Evolutionary conservation across 2,888 invertebrate genomes (phyloP).

Genomic region (Parthenolecanium corni): DNA sequence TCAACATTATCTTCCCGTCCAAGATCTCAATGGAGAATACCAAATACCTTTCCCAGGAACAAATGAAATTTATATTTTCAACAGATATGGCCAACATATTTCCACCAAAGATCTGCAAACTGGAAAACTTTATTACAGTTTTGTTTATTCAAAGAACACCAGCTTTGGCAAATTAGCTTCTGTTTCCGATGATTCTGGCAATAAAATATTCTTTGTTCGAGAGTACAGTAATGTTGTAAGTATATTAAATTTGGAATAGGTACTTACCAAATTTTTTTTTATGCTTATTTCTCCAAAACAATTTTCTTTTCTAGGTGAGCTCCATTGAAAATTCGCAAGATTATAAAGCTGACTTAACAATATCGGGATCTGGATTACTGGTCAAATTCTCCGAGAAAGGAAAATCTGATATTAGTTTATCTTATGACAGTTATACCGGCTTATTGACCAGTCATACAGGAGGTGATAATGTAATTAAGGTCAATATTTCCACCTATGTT

Average conservation of each 20-base stretch:
- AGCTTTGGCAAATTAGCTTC: conserved; percentile 88
- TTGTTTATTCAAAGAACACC: conserved; percentile 92
- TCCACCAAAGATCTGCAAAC: conserved; percentile 88
- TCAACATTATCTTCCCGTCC: conserved; percentile 75
- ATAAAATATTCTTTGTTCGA: conserved; percentile 79
- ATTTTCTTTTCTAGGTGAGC: conserved; percentile 42
- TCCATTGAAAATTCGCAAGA: conserved; percentile 91
- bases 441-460: conserved; percentile 60
- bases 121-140: conserved; percentile 87
- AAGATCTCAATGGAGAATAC: conserved; percentile 70
- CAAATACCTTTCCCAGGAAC: conserved; percentile 50
- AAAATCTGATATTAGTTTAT: conserved; percentile 74
- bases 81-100: conserved; percentile 90
- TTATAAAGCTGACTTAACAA: conserved; percentile 80
- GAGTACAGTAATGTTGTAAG: conserved; percentile 80
- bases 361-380: conserved; percentile 84
- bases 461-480: conserved; percentile 47
- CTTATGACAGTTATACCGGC: conserved; percentile 81
- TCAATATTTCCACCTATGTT: conserved; percentile 5
- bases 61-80: conserved; percentile 86
- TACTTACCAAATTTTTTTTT: too few species aligned
- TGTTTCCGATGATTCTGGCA: conserved; percentile 86
- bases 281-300: neutral
- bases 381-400: conserved; percentile 81
- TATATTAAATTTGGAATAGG: conserved; percentile 4